Percentiles rank a stretch among this genome's conserved stretches.
These are phyloP conservation scores for Muntiacus muntjak DNA, from an alignment of 2,113 vertebrate genomes.

Conservation along the genomic window DNA sequence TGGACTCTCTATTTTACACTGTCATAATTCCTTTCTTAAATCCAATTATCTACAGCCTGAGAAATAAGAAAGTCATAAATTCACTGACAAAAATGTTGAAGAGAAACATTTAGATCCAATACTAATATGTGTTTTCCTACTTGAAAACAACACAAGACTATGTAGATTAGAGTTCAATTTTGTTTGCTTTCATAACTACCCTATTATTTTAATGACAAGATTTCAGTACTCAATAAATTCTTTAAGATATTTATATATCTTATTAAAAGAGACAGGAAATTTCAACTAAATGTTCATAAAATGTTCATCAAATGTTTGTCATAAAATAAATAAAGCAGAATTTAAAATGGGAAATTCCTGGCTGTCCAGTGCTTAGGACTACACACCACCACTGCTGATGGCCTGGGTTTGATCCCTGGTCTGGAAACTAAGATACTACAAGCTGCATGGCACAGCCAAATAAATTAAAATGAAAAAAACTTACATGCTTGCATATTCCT, in stretches of 20 bases:
- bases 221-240: not conserved
- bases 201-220: not conserved
- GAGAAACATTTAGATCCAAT: not conserved
- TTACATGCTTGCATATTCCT: not conserved
- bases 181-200: not conserved
- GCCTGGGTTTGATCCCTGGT: not conserved
- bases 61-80: not conserved
- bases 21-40: not conserved
- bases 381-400: not conserved
- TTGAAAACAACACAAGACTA: not conserved
- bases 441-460: not conserved
- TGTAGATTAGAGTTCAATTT: not conserved
- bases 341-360: not conserved
- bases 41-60: not conserved
- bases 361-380: not conserved
- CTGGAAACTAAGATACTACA: not conserved
- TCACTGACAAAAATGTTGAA: not conserved
- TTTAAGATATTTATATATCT: not conserved
- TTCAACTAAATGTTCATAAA: not conserved
- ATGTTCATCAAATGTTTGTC: not conserved
- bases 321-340: not conserved
- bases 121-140: not conserved
- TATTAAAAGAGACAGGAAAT: not conserved
- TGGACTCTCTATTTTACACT: not conserved
- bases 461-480: not conserved